Percentiles rank a stretch among this genome's conserved stretches.
Evolutionary conservation across 2,888 invertebrate genomes (phyloP).

Genomic region (Polietes domitor): DNA sequence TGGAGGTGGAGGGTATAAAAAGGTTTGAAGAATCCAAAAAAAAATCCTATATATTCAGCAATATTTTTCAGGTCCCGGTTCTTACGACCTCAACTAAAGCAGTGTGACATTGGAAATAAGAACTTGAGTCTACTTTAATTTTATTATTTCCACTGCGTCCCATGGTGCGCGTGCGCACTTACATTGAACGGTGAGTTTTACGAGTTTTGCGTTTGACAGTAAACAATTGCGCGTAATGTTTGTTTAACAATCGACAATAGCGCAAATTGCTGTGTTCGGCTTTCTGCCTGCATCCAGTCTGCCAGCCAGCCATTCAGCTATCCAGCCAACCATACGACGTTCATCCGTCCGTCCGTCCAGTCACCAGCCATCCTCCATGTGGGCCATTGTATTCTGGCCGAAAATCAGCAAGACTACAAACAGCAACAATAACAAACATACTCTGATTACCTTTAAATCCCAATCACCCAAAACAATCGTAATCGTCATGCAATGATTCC

Average conservation of each 20-base stretch:
- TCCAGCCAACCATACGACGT: background rate
- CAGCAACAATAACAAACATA: slow-evolving; percentile 43
- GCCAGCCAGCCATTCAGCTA: background rate
- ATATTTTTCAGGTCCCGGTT: too few relatives aligned
- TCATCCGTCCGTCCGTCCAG: background rate
- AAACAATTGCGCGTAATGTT: slow-evolving; percentile 70
- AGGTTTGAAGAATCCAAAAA: too few relatives aligned
- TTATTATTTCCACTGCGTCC: too few relatives aligned
- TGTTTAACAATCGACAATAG: slow-evolving; percentile 68
- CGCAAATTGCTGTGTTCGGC: slow-evolving; percentile 68
- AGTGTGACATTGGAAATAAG: too few relatives aligned
- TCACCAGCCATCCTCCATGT: background rate
- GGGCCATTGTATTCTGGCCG: slow-evolving; percentile 52
- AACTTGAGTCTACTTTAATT: too few relatives aligned
- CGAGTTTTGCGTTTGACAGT: slow-evolving; percentile 64
- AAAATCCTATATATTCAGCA: too few relatives aligned
- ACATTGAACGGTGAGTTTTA: slow-evolving; percentile 61
- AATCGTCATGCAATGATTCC: slow-evolving; percentile 60
- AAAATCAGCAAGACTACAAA: slow-evolving; percentile 33
- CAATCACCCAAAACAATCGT: slow-evolving; percentile 62
- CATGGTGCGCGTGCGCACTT: background rate
- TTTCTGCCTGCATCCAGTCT: slow-evolving; percentile 2
- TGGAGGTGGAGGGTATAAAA: too few relatives aligned
- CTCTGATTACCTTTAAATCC: slow-evolving; percentile 62
- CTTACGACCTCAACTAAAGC: too few relatives aligned